These are phyloP conservation scores for Philopedon plagiatum DNA, from an alignment of 2,888 invertebrate genomes.

Conservation along the genomic window DNA sequence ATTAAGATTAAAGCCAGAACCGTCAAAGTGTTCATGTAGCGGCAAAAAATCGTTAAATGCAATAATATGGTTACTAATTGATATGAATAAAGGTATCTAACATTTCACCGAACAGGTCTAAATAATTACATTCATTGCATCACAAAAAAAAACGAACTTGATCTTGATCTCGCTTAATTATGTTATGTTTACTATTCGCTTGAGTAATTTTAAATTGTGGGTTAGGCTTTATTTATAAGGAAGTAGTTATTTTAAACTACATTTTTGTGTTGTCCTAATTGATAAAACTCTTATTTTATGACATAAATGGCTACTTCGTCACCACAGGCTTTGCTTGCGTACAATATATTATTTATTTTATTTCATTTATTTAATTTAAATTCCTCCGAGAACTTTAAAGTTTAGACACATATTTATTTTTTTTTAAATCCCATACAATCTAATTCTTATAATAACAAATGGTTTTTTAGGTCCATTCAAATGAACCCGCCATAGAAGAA, in stretches of 20 bases:
- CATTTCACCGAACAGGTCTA: background rate
- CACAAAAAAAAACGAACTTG: conserved; percentile 21
- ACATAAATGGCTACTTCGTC: too few relatives aligned
- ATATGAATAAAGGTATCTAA: background rate
- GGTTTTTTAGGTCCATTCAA: conserved; percentile 66
- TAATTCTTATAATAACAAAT: background rate
- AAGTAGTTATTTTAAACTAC: background rate
- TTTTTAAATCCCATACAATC: too few relatives aligned
- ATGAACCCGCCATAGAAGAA: conserved; percentile 74
- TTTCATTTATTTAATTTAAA: too few relatives aligned
- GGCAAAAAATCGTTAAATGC: background rate
- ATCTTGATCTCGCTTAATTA: conserved; percentile 3
- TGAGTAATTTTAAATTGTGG: background rate
- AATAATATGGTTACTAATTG: background rate
- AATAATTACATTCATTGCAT: conserved; percentile 10
- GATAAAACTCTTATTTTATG: too few relatives aligned
- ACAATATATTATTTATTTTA: too few relatives aligned
- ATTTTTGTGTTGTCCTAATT: too few relatives aligned
- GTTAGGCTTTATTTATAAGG: background rate
- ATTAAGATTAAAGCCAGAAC: background rate
- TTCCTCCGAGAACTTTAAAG: too few relatives aligned
- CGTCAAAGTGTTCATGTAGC: background rate
- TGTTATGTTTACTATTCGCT: conserved; percentile 15
- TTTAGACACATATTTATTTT: background rate
- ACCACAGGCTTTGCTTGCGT: too few relatives aligned